phyloP scores from a whole-genome alignment of 1,140 invertebrate species.

The Euwallacea fornicatus region DNA sequence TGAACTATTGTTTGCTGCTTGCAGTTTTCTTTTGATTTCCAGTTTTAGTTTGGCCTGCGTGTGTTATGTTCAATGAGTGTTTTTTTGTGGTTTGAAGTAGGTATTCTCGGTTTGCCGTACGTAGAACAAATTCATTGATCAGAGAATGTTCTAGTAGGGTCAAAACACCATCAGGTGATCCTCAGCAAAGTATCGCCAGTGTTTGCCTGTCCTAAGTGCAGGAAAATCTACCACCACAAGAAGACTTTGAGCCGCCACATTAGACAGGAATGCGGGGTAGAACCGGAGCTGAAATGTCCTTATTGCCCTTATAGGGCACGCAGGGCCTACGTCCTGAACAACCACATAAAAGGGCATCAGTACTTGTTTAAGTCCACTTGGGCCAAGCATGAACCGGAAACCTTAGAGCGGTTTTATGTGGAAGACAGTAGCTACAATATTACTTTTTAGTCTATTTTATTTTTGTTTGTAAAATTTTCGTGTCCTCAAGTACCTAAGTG shows the following conservation, averaged over 20 bases:
- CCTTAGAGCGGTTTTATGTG: slow-evolving; percentile 2
- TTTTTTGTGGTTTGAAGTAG: background rate
- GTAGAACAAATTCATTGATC: too few species aligned
- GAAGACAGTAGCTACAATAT: slow-evolving; percentile 11
- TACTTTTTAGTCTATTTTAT: slow-evolving; percentile 5
- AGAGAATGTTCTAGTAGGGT: too few species aligned
- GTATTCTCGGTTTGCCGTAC: background rate
- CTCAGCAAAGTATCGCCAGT: background rate
- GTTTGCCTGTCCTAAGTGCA: slow-evolving; percentile 59
- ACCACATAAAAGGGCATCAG: slow-evolving; percentile 48
- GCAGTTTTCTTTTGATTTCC: slow-evolving; percentile 11
- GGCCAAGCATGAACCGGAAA: slow-evolving; percentile 7
- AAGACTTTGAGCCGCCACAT: slow-evolving; percentile 61
- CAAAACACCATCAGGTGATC: background rate
- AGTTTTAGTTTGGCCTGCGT: background rate
- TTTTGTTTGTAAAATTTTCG: background rate
- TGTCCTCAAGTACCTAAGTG: too few species aligned
- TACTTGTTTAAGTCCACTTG: slow-evolving; percentile 37
- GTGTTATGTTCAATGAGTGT: background rate
- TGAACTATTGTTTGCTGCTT: background rate
- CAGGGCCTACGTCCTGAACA: slow-evolving; percentile 46
- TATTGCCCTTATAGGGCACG: slow-evolving; percentile 49
- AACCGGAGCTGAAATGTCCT: slow-evolving; percentile 61
- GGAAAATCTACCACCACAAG: slow-evolving; percentile 59
- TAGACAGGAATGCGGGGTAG: slow-evolving; percentile 60